These are phyloP conservation scores for Phyllostomus discolor DNA, from an alignment of 2,113 vertebrate genomes.

Conservation along the genomic window DNA sequence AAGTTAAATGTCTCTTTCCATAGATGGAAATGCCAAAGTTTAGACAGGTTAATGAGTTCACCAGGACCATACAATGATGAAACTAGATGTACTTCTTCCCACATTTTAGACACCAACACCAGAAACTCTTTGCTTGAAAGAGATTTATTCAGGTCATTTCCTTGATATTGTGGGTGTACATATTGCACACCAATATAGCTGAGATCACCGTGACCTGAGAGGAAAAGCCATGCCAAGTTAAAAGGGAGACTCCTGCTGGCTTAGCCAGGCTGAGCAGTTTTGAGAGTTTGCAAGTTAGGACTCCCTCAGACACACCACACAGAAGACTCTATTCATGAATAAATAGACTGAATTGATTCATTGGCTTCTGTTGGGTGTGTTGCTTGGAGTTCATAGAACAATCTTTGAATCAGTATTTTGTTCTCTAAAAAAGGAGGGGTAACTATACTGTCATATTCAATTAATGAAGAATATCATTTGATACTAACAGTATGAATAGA, in stretches of 20 bases:
- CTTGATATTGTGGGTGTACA: background rate
- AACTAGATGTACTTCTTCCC: background rate
- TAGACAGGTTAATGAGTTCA: background rate
- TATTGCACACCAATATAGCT: background rate
- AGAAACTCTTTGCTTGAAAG: background rate
- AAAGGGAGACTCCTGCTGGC: background rate
- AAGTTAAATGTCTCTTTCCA: background rate
- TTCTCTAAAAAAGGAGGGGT: slow-evolving; percentile 35
- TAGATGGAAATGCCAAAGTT: background rate
- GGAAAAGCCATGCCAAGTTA: slow-evolving; percentile 28
- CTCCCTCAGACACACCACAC: background rate
- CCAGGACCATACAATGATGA: background rate
- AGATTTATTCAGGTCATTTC: slow-evolving; percentile 37
- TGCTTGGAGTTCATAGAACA: slow-evolving; percentile 20
- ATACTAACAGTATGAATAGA: slow-evolving; percentile 5
- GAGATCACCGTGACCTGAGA: slow-evolving; percentile 29
- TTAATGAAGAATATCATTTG: slow-evolving; percentile 46
- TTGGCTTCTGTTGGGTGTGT: slow-evolving; percentile 21
- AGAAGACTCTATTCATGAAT: slow-evolving; percentile 51
- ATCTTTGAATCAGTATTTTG: slow-evolving; percentile 53
- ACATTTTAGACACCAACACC: background rate
- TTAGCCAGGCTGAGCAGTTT: background rate
- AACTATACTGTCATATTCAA: slow-evolving; percentile 46
- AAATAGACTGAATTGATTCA: slow-evolving; percentile 21
- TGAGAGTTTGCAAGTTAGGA: slow-evolving; percentile 4